Evolutionary conservation across 2,113 vertebrate genomes (phyloP), one percentile per base, ranked within the genome.

Genomic region (Tenrec ecaudatus): DNA sequence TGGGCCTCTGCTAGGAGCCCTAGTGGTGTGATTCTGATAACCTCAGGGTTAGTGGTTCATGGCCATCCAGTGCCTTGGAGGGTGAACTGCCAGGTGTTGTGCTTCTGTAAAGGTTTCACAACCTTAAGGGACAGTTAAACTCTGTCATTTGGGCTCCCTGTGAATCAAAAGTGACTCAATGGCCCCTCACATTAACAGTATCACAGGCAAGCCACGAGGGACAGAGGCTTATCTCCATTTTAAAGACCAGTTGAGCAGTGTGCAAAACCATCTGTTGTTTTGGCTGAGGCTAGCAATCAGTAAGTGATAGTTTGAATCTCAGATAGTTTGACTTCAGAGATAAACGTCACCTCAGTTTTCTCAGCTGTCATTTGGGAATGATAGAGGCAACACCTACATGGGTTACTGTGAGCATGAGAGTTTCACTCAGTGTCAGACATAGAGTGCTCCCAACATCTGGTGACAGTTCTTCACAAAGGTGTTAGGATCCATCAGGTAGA

Each of bases 371-470:
- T 78, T 36, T 17, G 53, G 47, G 75, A 19, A 12, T 10, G 17
- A 31, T 1, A 27, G 77, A 25, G 71, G n/a, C 6, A 69, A 69
- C 0, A 2, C 1, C 17, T 1, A 1, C n/a, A 0, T 0, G 16
- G 79, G 38, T 25, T 29, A 40, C 29, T 22, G 58, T 6, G 19
- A 38, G 36, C 57, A 58, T 22, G 6, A 25, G 71, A 16, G 22
- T 31, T 60, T 10, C 29, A 40, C 68, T 38, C 40, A 75, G 15
- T 10, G 57, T 62, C 33, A 11, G 47, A 43, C 5, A 8, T 29
- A n/a, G 81, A 31, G 25, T 8, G 1, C 53, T 80, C n/a, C 15
- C 27, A 25, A 29, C 9, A 3, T 6, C 27, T 17, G 29, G 43
- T n/a, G n/a, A n/a, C n/a, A n/a, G n/a, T n/a, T n/a, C n/a, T n/a